These are phyloP conservation scores for Apolygus lucorum DNA, from an alignment of 1,140 invertebrate species.

Conservation along the genomic window DNA sequence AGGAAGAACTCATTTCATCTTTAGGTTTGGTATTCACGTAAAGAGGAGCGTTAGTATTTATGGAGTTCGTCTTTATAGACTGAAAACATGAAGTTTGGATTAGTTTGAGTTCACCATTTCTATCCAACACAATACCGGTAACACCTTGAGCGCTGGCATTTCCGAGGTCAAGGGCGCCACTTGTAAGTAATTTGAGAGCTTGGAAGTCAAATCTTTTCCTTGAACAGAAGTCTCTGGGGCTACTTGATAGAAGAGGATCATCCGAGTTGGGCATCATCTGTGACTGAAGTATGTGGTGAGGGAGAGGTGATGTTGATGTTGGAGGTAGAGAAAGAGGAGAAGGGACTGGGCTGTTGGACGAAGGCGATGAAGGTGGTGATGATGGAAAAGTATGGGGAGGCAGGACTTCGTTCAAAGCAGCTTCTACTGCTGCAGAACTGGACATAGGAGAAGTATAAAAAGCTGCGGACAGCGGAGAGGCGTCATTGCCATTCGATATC, in stretches of 20 bases:
- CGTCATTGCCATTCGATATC: conserved; percentile 44
- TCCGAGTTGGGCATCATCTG: conserved; percentile 79
- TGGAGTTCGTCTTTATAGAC: conserved; percentile 30
- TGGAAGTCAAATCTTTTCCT: conserved; percentile 55
- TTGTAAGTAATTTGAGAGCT: conserved; percentile 50
- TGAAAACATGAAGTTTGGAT: conserved; percentile 44
- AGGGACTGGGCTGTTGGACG: conserved; percentile 50
- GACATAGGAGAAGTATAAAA: conserved; percentile 81
- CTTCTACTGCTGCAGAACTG: conserved; percentile 71
- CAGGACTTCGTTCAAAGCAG: conserved; percentile 67
- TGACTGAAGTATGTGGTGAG: conserved; percentile 50
- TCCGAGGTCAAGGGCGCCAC: conserved; percentile 49
- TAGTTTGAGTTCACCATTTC: conserved; percentile 54
- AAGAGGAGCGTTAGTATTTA: conserved; percentile 27
- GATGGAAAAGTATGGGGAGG: conserved; percentile 64
- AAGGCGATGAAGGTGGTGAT: conserved; percentile 49
- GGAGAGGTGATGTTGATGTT: conserved; percentile 47
- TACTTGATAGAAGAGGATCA: conserved; percentile 69
- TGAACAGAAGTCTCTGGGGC: conserved; percentile 63
- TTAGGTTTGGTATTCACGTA: conserved; percentile 29
- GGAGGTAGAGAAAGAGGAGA: conserved; percentile 46
- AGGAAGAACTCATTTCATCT: conserved; percentile 12
- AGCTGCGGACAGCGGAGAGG: conserved; percentile 63
- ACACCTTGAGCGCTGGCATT: conserved; percentile 46
- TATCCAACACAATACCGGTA: conserved; percentile 52